Percentiles rank a stretch among this genome's conserved stretches.
Evolutionary conservation across 2,797 vertebrate genomes (phyloP).

Genomic region (Fistularia tabacaria): DNA sequence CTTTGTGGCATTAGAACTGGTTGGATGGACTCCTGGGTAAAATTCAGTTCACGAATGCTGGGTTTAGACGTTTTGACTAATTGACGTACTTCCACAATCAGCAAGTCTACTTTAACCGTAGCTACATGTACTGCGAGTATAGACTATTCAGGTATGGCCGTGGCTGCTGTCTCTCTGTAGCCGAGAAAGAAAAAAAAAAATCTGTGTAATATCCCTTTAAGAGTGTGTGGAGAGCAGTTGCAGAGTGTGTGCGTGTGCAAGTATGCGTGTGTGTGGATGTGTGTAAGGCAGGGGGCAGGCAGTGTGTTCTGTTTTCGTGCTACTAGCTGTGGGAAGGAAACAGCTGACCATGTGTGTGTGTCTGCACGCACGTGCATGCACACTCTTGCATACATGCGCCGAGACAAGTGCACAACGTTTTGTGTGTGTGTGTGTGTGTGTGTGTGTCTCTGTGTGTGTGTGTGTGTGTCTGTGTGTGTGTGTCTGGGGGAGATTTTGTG

Average conservation of each 20-base stretch:
- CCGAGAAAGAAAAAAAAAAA: slow-evolving; percentile 3
- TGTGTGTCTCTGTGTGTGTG: slow-evolving; percentile 12
- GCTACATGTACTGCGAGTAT: not conserved
- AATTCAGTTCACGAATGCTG: no score
- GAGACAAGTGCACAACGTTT: not conserved
- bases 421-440: not conserved
- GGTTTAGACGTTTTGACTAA: no score
- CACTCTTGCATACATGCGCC: slow-evolving; percentile 5
- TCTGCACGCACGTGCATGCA: slow-evolving; percentile 18
- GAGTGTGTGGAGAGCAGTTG: slow-evolving; percentile 64
- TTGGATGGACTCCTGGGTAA: no score
- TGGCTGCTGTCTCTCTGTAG: slow-evolving; percentile 10
- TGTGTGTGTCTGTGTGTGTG: not conserved
- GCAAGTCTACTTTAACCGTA: no score
- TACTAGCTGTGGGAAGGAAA: slow-evolving; percentile 74
- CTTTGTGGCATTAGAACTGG: no score
- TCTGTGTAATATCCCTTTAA: slow-evolving; percentile 66
- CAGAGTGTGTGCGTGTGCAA: slow-evolving; percentile 48
- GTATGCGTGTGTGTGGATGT: slow-evolving; percentile 37
- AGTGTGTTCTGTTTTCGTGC: slow-evolving; percentile 71
- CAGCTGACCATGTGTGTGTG: slow-evolving; percentile 67
- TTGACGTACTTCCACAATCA: no score
- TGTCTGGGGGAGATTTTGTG: no score
- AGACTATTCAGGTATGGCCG: slow-evolving; percentile 13
- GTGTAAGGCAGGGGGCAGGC: slow-evolving; percentile 52